Conservation (phyloP, 2,888 invertebrate genomes). For the Drosophila pseudotakahashii region DNA sequence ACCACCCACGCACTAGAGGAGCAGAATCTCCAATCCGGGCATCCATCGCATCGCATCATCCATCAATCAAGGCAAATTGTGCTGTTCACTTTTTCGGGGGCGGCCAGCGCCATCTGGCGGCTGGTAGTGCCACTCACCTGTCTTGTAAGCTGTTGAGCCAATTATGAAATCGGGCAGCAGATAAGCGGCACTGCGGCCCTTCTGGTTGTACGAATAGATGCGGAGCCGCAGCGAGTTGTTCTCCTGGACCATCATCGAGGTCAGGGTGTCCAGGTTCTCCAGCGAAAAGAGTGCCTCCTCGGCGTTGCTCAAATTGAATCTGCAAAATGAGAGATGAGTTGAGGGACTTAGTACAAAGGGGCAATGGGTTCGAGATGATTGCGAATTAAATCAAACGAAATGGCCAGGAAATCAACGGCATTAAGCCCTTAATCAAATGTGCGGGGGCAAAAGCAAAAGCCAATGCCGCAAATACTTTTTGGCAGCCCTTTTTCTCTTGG, state of each 20-base stretch:
- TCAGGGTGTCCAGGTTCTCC: constrained; percentile 88
- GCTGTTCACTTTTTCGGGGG: constrained; percentile 33
- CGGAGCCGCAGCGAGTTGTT: constrained; percentile 91
- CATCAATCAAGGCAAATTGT: constrained; percentile 65
- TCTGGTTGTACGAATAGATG: constrained; percentile 92
- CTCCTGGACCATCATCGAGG: constrained; percentile 91
- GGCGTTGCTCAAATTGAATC: constrained; percentile 84
- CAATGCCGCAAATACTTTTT: constrained; percentile 51
- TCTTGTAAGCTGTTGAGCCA: constrained; percentile 90
- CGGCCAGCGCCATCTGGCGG: constrained; percentile 38
- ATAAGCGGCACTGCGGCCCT: constrained; percentile 91
- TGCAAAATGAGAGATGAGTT: constrained; percentile 42
- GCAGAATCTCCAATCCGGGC: not conserved
- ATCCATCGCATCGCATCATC: constrained; percentile 45
- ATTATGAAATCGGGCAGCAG: constrained; percentile 91
- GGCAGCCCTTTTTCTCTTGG: constrained; percentile 44
- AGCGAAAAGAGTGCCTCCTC: constrained; percentile 84
- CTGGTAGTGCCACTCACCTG: constrained; percentile 83
- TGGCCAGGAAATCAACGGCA: constrained; percentile 60
- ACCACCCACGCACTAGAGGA: not conserved
- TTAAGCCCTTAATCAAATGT: constrained; percentile 72
- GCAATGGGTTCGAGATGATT: constrained; percentile 19
- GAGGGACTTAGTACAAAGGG: not conserved
- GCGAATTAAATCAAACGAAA: constrained; percentile 46
- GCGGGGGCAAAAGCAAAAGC: constrained; percentile 24